Evolutionary conservation across 2,797 vertebrate genomes (phyloP).

Genomic region (Chromis chromis): DNA sequence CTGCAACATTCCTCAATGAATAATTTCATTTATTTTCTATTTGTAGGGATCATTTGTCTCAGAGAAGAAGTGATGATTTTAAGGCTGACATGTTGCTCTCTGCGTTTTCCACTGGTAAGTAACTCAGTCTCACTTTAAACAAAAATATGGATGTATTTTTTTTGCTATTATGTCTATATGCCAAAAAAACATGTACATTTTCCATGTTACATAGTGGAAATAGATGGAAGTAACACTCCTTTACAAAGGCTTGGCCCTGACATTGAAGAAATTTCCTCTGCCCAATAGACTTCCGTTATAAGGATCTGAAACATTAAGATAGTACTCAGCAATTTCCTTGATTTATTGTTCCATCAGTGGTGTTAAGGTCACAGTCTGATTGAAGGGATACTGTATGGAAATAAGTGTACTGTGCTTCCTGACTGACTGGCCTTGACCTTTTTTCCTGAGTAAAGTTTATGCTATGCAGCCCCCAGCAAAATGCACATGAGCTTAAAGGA

Average conservation of each 20-base stretch:
- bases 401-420: constrained; percentile 46
- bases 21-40: constrained; percentile 47
- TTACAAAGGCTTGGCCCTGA: constrained; percentile 25
- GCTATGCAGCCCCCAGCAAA: constrained; percentile 37
- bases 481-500: constrained; percentile 22
- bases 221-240: constrained; percentile 15
- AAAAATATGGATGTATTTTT: background rate
- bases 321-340: constrained; percentile 64
- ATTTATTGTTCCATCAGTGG: constrained; percentile 75
- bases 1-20: constrained; percentile 13
- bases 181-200: background rate
- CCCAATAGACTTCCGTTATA: constrained; percentile 46
- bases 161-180: background rate
- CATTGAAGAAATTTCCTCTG: constrained; percentile 42
- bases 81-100: constrained; percentile 65
- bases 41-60: constrained; percentile 80
- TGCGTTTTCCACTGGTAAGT: constrained; percentile 77
- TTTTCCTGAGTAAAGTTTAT: constrained; percentile 56
- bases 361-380: constrained; percentile 72
- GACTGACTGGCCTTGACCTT: constrained; percentile 63
- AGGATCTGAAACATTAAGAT: constrained; percentile 67
- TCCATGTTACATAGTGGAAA: background rate
- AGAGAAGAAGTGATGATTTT: constrained; percentile 70
- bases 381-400: constrained; percentile 66
- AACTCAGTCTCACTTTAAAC: background rate